Evolutionary conservation across 2,888 invertebrate species (phyloP).

Genomic region (Nasonovia ribisnigri): DNA sequence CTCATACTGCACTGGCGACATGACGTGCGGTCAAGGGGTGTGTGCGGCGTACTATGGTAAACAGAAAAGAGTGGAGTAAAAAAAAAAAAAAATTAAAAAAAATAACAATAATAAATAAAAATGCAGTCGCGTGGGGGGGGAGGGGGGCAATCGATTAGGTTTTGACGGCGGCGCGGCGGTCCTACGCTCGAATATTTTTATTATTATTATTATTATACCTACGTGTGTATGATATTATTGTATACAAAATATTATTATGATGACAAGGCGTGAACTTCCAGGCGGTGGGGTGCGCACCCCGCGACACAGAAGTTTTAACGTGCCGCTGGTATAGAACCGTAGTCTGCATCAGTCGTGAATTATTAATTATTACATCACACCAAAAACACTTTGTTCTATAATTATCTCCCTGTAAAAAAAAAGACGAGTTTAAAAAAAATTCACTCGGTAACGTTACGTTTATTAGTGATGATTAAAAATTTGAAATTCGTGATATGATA

Average conservation of each 20-base stretch:
- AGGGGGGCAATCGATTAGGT: constrained; percentile 32
- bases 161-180: constrained; percentile 39
- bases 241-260: background rate
- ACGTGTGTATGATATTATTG: background rate
- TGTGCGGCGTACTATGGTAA: background rate
- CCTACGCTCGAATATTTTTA: background rate
- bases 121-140: background rate
- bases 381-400: too few relatives aligned
- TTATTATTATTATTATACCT: constrained; percentile 6
- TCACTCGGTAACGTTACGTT: too few relatives aligned
- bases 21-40: constrained; percentile 23
- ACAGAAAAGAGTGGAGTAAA: background rate
- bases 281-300: background rate
- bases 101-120: background rate
- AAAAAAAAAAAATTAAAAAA: background rate
- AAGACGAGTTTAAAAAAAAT: too few relatives aligned
- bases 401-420: too few relatives aligned
- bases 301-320: constrained; percentile 1
- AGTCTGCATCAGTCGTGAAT: too few relatives aligned
- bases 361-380: too few relatives aligned
- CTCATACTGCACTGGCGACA: background rate
- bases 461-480: too few relatives aligned
- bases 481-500: too few relatives aligned
- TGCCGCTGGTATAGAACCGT: background rate
- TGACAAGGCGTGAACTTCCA: background rate